Evolutionary conservation across 2,797 vertebrate genomes (phyloP), one percentile per base, ranked within the genome.

Genomic region (Chiropotes sagulatus): DNA sequence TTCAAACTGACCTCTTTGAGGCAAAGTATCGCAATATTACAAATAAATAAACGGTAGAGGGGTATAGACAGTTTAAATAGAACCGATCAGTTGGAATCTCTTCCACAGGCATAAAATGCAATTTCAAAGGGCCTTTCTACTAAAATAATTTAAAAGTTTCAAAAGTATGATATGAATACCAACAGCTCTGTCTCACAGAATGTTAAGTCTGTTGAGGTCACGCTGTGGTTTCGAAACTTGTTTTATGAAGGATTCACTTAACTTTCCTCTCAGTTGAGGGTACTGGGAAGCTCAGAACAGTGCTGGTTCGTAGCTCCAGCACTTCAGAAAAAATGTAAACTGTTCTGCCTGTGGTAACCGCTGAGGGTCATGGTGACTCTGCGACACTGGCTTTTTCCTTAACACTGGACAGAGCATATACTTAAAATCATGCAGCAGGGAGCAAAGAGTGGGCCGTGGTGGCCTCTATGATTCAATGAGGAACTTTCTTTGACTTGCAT

Each of bases 121-220:
- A 24, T 78, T 90, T 91, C 54, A 81, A 70, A 94, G 81, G 30
- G 30, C 19, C 7, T 46, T 61, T 54, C 78, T 9, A 70, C 3
- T 91, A n/a, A 94, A 94, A 44, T 67, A 33, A 96, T 93, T 70
- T 12, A 82, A 95, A 86, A n/a, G 13, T 11, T 20, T 86, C 70
- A 52, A 33, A 89, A 54, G 30, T 80, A 73, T 22, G 58, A 36
- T 4, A 48, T 2, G n/a, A 79, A 90, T 1, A 3, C 44, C 61
- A 79, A 57, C 24, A 44, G 33, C 9, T 76, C 13, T n/a, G 20
- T n/a, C n/a, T 39, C 22, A 7, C 1, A 76, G 14, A 61, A 4
- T 28, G 20, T 9, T 9, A 48, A 86, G 39, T 39, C 52, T 85
- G 28, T 20, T 11, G 28, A 26, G 57, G 86, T 48, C 39, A 64